Base-by-base conservation (phyloP, 2,797 vertebrate species). In the Schizopygopsis malacanthus region DNA sequence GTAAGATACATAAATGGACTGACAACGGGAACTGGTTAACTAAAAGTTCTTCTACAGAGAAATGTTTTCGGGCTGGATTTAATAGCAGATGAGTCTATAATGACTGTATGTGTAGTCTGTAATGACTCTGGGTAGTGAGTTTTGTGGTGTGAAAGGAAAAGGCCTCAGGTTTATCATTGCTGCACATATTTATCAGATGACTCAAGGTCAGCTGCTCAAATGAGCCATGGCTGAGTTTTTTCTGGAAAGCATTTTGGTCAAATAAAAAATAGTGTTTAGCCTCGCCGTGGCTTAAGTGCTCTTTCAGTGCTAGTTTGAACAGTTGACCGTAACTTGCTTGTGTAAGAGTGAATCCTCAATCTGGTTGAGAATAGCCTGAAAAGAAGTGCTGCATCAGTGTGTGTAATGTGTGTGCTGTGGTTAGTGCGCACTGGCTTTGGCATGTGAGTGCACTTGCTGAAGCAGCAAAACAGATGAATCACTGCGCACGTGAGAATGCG, bases 401-500 rank as follows among this genome's bases (percentile, higher is more conserved):
- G 82, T 65, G 54, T 65, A 28, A 54, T 28, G 52, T 54, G 33
- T 20, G n/a, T 61, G 77, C n/a, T 63, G 50, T 78, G 76, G 76
- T 79, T 15, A 61, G 54, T 59, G 81, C 18, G 0, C 70, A 47
- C 54, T 47, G 81, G 77, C 6, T 56, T 71, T 69, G 50, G 45
- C 39, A 33, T 85, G 22, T 85, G 75, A 79, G 75, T 80, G 77
- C 69, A 65, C 71, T 73, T 81, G 79, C 72, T 81, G 63, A 72
- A 71, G 82, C 85, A 86, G 85, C 71, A 70, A 85, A 80, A 69
- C 78, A 71, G 78, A 67, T 83, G 81, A 65, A 65, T 86, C 79
- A 33, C 37, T 70, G 47, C 37, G 25, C 59, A 69, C 33, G 50
- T 69, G 47, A 47, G 79, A 41, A 71, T 83, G 82, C 76, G 52